These are phyloP conservation scores for Acropora tenuis DNA, from an alignment of 64 coral and sea anemone species.

Conservation along the genomic window DNA sequence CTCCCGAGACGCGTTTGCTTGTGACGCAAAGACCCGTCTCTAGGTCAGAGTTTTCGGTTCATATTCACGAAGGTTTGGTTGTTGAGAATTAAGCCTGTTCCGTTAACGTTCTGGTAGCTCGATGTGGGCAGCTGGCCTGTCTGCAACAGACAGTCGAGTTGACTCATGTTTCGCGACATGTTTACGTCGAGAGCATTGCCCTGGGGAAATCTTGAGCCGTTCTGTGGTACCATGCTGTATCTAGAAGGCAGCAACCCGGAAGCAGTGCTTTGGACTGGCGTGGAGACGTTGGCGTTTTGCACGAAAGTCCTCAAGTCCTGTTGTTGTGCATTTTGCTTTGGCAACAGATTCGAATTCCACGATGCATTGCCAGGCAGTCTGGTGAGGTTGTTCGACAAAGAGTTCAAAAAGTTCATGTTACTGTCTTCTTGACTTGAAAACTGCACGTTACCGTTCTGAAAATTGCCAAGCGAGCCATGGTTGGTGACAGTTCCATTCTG, in stretches of 20 bases:
- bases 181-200: neutral
- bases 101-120: constrained; percentile 27
- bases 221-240: neutral
- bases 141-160: neutral
- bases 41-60: constrained; percentile 13
- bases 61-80: neutral
- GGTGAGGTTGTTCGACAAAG: neutral
- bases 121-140: neutral
- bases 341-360: neutral
- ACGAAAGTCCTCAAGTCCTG: constrained; percentile 26
- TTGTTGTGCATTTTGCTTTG: neutral
- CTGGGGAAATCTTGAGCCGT: neutral
- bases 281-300: neutral
- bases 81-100: neutral
- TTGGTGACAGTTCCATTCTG: constrained; percentile 31
- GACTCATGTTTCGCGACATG: neutral
- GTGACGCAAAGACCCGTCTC: no score
- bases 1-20: neutral
- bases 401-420: constrained; percentile 52
- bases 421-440: constrained; percentile 19
- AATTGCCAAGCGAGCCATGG: neutral
- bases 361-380: neutral
- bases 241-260: neutral
- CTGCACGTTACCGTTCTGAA: constrained; percentile 18
- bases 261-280: neutral